phyloP scores from a whole-genome alignment of 2,888 invertebrate genomes.

The Sylvicola cinctus region DNA sequence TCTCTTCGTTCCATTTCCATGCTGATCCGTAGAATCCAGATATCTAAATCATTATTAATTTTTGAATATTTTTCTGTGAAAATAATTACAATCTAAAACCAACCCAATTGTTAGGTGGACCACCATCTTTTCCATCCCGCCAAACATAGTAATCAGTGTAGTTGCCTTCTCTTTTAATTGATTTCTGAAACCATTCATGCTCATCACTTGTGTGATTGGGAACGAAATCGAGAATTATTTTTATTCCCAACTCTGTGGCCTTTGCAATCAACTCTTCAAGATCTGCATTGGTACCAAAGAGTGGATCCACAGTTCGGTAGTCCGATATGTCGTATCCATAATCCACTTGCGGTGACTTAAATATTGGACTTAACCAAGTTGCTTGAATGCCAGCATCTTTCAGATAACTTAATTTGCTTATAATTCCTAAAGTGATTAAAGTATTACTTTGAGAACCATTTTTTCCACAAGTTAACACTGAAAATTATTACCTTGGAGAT shows the following conservation, averaged over 20 bases:
- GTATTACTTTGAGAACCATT: not conserved
- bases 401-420: constrained; percentile 28
- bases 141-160: constrained; percentile 63
- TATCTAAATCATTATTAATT: not conserved
- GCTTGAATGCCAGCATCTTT: constrained; percentile 35
- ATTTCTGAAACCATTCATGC: constrained; percentile 63
- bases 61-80: not conserved
- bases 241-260: constrained; percentile 13
- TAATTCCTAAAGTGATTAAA: constrained; percentile 4
- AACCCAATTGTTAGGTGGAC: constrained; percentile 31
- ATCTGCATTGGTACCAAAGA: constrained; percentile 34
- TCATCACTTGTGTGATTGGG: constrained; percentile 45
- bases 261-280: constrained; percentile 23
- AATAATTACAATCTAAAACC: constrained; percentile 6
- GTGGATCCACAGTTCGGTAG: constrained; percentile 29
- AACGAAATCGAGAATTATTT: constrained; percentile 28
- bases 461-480: not conserved
- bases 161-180: constrained; percentile 33
- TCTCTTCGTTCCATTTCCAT: constrained; percentile 41
- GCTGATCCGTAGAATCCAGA: constrained; percentile 37
- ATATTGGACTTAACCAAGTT: constrained; percentile 52
- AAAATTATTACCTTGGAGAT: constrained; percentile 27
- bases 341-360: constrained; percentile 36
- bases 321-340: constrained; percentile 41
- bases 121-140: constrained; percentile 27